These are phyloP conservation scores for Cephus rjabovi DNA, from an alignment of 2,888 invertebrate genomes.

Conservation along the genomic window DNA sequence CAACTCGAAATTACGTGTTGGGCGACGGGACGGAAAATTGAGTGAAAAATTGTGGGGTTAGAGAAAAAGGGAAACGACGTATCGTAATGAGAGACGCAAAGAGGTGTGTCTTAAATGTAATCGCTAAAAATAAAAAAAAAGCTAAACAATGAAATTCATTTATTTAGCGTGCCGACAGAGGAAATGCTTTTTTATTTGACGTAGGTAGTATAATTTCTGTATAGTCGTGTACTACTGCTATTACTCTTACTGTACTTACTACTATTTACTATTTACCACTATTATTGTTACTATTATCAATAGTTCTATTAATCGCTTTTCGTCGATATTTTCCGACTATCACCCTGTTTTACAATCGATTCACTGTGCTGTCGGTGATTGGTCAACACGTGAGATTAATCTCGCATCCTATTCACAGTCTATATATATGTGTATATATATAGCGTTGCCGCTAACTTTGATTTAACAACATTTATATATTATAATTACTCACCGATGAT, in stretches of 20 bases:
- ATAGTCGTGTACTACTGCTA: background rate
- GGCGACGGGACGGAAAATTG: slow-evolving; percentile 9
- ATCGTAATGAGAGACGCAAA: background rate
- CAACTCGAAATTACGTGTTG: slow-evolving; percentile 11
- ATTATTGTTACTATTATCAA: background rate
- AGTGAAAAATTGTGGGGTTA: slow-evolving; percentile 1
- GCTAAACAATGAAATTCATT: background rate
- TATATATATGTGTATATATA: slow-evolving; percentile 3
- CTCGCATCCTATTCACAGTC: background rate
- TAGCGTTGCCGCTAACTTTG: background rate
- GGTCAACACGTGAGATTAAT: background rate
- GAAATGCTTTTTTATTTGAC: background rate
- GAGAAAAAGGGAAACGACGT: slow-evolving; percentile 5
- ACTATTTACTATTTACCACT: background rate
- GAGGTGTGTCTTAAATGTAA: background rate
- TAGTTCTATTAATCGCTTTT: background rate
- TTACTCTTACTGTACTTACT: background rate
- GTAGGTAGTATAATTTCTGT: background rate
- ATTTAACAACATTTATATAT: background rate
- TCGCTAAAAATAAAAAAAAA: background rate
- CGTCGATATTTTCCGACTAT: background rate
- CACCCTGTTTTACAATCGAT: background rate
- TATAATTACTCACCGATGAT: background rate
- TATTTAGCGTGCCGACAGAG: background rate
- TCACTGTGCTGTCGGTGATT: background rate